Conservation (phyloP, 2,797 vertebrate genomes). For the Phrynocephalus vlangalii region DNA sequence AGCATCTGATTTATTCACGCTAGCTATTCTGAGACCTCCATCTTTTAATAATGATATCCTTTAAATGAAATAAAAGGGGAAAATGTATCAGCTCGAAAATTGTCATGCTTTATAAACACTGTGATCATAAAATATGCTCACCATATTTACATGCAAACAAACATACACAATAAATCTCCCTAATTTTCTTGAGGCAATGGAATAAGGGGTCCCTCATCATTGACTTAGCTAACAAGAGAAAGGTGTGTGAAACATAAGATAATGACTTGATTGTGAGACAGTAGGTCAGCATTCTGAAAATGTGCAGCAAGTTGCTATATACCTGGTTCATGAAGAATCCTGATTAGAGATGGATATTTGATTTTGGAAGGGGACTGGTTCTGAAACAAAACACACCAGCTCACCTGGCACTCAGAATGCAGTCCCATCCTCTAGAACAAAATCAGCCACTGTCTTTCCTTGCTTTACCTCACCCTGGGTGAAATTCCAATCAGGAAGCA, state of each 20-base stretch:
- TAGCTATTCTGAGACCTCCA: constrained; percentile 88
- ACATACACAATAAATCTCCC: not conserved
- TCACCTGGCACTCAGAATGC: no score
- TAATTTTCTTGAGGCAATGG: not conserved
- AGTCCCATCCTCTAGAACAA: no score
- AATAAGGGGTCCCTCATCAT: not conserved
- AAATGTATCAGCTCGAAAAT: not conserved
- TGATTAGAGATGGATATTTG: not conserved
- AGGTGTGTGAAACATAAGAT: not conserved
- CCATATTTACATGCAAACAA: not conserved
- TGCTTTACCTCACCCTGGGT: no score
- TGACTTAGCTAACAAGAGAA: not conserved
- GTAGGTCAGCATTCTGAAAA: not conserved
- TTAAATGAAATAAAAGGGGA: constrained; percentile 46
- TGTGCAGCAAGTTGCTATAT: no score
- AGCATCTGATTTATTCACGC: constrained; percentile 87
- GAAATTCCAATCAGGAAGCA: no score
- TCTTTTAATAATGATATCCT: constrained; percentile 86
- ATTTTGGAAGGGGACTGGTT: no score
- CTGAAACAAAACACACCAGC: no score
- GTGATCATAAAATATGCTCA: not conserved
- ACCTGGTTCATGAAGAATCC: not conserved
- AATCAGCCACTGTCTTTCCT: no score
- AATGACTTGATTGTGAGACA: not conserved
- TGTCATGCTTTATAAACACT: fast-evolving